Percentiles rank a stretch among this genome's conserved stretches.
Evolutionary conservation across 2,888 invertebrate genomes (phyloP).

Genomic region (Orthosia incerta): DNA sequence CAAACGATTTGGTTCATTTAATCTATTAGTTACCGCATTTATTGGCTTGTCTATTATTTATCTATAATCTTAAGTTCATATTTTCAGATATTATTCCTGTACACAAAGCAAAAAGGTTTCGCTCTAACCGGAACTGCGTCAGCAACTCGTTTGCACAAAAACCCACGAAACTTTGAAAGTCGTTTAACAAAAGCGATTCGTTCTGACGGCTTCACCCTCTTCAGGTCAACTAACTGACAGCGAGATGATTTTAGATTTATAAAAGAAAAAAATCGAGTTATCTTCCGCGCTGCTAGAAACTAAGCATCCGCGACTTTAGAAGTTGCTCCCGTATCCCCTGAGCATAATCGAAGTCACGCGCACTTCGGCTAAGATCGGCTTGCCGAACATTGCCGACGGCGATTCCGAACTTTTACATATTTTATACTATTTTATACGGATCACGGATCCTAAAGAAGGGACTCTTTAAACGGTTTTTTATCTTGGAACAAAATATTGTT

Average conservation of each 20-base stretch:
- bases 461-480: too few relatives aligned
- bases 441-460: constrained; percentile 7
- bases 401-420: constrained; percentile 25
- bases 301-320: constrained; percentile 46
- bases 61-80: not conserved
- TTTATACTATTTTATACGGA: constrained; percentile 16
- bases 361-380: constrained; percentile 38
- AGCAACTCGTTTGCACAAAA: constrained; percentile 20
- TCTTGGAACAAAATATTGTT: constrained; percentile 58
- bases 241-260: constrained; percentile 19
- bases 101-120: constrained; percentile 8
- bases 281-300: constrained; percentile 37
- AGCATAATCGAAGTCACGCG: constrained; percentile 30
- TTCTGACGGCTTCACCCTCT: constrained; percentile 30
- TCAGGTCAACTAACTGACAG: too few relatives aligned
- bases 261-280: constrained; percentile 27
- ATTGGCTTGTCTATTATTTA: constrained; percentile 3
- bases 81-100: not conserved
- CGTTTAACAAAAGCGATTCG: constrained; percentile 36
- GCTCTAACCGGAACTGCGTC: constrained; percentile 16
- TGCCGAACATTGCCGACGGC: constrained; percentile 42
- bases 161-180: constrained; percentile 27
- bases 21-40: not conserved
- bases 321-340: constrained; percentile 15
- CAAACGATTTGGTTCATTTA: not conserved